These are phyloP conservation scores for Loripinus fragilis DNA, from an alignment of 2,888 invertebrate species.

Conservation along the genomic window DNA sequence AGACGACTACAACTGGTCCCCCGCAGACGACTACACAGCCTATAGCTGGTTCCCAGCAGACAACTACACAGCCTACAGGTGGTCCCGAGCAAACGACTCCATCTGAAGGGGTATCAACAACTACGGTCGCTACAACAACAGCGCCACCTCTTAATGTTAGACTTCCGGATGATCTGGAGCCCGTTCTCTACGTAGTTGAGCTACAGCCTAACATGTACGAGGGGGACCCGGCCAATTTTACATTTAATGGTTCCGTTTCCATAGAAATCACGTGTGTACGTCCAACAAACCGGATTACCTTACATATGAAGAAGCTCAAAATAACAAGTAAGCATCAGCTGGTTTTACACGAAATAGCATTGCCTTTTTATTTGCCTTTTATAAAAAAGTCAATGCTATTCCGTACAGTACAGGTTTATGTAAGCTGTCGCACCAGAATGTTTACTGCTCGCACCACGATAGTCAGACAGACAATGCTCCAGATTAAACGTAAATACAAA, in stretches of 20 bases:
- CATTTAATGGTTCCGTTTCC: constrained; percentile 69
- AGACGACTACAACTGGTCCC: too few species aligned
- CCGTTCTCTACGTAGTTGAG: constrained; percentile 74
- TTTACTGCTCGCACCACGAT: too few species aligned
- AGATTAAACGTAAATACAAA: too few species aligned
- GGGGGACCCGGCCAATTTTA: constrained; percentile 65
- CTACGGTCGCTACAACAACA: constrained; percentile 39
- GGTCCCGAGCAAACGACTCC: constrained; percentile 7
- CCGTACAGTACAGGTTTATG: too few species aligned
- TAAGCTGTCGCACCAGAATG: too few species aligned
- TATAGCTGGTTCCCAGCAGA: background rate
- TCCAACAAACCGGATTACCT: constrained; percentile 61
- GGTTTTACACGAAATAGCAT: too few species aligned
- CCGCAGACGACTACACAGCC: constrained; percentile 23
- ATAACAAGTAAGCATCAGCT: constrained; percentile 59
- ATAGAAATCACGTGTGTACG: constrained; percentile 63
- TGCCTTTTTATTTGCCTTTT: too few species aligned
- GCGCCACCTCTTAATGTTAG: constrained; percentile 63
- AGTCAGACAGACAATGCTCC: too few species aligned
- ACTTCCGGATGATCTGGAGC: constrained; percentile 71
- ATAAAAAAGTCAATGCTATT: too few species aligned
- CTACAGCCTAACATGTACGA: constrained; percentile 76
- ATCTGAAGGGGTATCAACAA: background rate
- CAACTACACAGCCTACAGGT: background rate
- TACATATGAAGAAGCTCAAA: constrained; percentile 72